Evolutionary conservation across 2,113 vertebrate genomes (phyloP).

Genomic region (Lasiurus borealis): DNA sequence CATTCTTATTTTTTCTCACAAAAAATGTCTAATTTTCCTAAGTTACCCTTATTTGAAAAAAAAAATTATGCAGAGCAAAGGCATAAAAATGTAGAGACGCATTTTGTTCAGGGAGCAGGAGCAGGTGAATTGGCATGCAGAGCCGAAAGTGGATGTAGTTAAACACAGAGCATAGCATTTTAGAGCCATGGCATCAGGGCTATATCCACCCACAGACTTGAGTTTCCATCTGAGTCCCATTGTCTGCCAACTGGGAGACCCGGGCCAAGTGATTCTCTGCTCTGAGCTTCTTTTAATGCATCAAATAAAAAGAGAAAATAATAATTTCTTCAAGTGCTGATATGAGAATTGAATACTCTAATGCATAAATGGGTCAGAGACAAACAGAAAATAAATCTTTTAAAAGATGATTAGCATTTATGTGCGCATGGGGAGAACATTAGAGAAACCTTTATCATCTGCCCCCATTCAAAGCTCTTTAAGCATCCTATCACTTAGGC

Average conservation of each 20-base stretch:
- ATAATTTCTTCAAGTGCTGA: neutral
- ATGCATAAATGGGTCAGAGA: neutral
- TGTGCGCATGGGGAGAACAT: neutral
- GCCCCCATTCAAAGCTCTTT: neutral
- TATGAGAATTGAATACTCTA: neutral
- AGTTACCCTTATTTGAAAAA: neutral
- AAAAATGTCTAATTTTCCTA: neutral
- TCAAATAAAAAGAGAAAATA: neutral
- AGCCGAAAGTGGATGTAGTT: accelerated
- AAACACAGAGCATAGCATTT: neutral
- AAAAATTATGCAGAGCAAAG: neutral
- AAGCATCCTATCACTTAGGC: neutral
- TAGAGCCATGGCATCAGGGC: neutral
- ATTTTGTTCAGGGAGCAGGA: neutral
- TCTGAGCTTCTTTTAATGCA: neutral
- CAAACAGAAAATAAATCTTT: neutral
- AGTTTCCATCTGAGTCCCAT: neutral
- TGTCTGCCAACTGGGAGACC: neutral
- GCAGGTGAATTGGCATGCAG: no score
- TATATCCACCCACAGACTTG: neutral
- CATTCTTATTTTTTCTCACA: neutral
- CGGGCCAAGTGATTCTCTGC: neutral
- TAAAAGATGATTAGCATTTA: neutral
- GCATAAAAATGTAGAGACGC: neutral
- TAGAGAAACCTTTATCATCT: neutral